phyloP scores from a whole-genome alignment of 2,797 vertebrate species.

The Enteromius viviparus region DNA sequence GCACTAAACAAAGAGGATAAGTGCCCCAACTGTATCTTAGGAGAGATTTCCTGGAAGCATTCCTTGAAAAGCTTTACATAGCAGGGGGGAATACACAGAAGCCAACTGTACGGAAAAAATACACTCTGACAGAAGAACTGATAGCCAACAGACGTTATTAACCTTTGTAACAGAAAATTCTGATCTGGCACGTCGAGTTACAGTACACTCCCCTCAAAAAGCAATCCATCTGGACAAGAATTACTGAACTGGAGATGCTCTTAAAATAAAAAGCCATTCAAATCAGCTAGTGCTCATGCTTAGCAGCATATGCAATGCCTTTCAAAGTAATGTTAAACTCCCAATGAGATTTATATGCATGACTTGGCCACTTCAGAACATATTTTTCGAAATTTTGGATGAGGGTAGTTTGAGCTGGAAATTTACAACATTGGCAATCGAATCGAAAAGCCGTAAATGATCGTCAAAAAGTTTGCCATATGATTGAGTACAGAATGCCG shows the following conservation, averaged over 20 bases:
- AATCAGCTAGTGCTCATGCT: slow-evolving; percentile 3
- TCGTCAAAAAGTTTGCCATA: slow-evolving; percentile 65
- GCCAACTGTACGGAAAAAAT: slow-evolving; percentile 26
- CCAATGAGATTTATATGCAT: slow-evolving; percentile 48
- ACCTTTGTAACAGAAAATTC: slow-evolving; percentile 43
- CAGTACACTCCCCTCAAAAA: slow-evolving; percentile 30
- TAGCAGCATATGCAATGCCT: slow-evolving; percentile 22
- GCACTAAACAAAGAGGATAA: slow-evolving; percentile 45
- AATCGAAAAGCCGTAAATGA: slow-evolving; percentile 65
- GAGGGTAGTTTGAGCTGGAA: slow-evolving; percentile 38
- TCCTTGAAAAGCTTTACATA: slow-evolving; percentile 29
- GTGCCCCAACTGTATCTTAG: slow-evolving; percentile 24
- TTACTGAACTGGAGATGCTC: slow-evolving; percentile 27
- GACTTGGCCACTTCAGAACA: slow-evolving; percentile 42
- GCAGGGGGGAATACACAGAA: slow-evolving; percentile 26
- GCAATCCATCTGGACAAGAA: slow-evolving; percentile 26
- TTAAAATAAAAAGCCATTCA: slow-evolving; percentile 24
- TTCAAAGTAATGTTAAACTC: slow-evolving; percentile 37
- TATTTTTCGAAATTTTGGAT: slow-evolving; percentile 42
- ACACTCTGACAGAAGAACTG: slow-evolving; percentile 25
- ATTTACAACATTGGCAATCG: slow-evolving; percentile 50
- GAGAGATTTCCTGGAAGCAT: slow-evolving; percentile 29
- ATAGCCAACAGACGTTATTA: slow-evolving; percentile 39
- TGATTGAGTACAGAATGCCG: slow-evolving; percentile 59
- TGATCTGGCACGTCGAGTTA: slow-evolving; percentile 38